These are phyloP conservation scores for Lepus europaeus DNA, from an alignment of 2,113 vertebrate species.

Conservation along the genomic window DNA sequence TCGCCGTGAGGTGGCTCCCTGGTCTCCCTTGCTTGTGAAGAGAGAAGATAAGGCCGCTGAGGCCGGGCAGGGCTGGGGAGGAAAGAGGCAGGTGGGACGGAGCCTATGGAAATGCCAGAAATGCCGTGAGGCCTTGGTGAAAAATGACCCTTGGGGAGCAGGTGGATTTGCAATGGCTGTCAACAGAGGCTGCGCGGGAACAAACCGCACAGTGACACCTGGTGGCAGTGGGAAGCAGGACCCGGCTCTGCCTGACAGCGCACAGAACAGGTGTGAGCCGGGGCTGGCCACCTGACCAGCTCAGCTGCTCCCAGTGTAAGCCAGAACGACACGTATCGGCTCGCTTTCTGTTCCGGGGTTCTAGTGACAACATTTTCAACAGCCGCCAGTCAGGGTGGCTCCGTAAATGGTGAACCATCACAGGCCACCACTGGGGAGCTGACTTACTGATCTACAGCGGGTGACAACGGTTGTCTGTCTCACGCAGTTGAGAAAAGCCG, in stretches of 20 bases:
- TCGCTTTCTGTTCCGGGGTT: not conserved
- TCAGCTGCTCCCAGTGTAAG: not conserved
- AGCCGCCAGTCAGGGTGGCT: not conserved
- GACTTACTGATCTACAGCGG: not conserved
- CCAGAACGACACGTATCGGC: not conserved
- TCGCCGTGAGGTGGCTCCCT: not conserved
- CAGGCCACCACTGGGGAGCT: not conserved
- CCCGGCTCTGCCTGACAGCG: not conserved
- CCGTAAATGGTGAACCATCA: not conserved
- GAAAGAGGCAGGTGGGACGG: not conserved
- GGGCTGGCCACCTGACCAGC: not conserved
- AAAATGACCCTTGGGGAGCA: not conserved
- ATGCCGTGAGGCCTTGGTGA: not conserved
- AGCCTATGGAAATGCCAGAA: not conserved
- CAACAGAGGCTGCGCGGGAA: not conserved
- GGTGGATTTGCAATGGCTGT: not conserved
- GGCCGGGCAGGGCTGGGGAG: not conserved
- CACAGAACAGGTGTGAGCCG: rapidly evolving
- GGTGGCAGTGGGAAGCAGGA: not conserved
- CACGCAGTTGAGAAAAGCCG: not conserved
- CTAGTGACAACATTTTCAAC: not conserved
- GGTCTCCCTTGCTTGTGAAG: not conserved
- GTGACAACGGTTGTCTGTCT: too few relatives aligned
- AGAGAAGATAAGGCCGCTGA: not conserved
- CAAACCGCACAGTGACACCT: not conserved